Conservation (phyloP, 2,797 vertebrate species). For the Salmo trutta region DNA sequence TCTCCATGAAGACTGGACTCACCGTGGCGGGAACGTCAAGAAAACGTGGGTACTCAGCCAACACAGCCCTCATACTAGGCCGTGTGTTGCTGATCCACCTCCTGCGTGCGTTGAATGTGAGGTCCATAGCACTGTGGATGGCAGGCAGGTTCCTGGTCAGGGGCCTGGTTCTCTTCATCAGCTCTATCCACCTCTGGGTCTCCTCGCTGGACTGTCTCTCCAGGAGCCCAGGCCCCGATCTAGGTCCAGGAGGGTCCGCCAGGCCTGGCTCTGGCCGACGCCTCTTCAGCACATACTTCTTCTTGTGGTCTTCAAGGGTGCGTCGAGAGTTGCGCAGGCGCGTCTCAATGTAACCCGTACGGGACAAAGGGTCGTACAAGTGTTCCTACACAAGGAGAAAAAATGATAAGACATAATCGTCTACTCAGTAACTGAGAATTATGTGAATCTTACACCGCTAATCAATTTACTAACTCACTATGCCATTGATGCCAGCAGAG, state of each 20-base stretch:
- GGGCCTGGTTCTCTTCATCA: slow-evolving; percentile 31
- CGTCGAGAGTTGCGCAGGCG: slow-evolving; percentile 35
- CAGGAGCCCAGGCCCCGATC: background rate
- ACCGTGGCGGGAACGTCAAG: slow-evolving; percentile 33
- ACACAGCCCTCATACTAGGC: slow-evolving; percentile 21
- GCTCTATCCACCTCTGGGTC: slow-evolving; percentile 29
- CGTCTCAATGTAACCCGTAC: slow-evolving; percentile 37
- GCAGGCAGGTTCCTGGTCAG: slow-evolving; percentile 30
- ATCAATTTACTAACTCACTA: background rate
- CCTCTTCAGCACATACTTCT: slow-evolving; percentile 38
- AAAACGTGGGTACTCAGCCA: slow-evolving; percentile 32
- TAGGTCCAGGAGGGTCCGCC: background rate
- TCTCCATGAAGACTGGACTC: background rate
- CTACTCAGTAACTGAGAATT: background rate
- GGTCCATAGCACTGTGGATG: slow-evolving; percentile 32
- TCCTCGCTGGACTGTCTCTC: slow-evolving; percentile 15
- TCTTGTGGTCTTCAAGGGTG: slow-evolving; percentile 35
- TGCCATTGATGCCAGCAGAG: slow-evolving; percentile 31
- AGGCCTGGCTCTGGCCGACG: slow-evolving; percentile 24
- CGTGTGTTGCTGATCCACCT: slow-evolving; percentile 29
- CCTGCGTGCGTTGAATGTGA: slow-evolving; percentile 30
- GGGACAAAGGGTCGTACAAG: slow-evolving; percentile 32
- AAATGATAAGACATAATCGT: background rate
- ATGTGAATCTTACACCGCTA: background rate
- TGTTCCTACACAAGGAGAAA: background rate